Evolutionary conservation across 2,113 vertebrate species (phyloP), one percentile per base, ranked within the genome.

Genomic region (Castor canadensis): DNA sequence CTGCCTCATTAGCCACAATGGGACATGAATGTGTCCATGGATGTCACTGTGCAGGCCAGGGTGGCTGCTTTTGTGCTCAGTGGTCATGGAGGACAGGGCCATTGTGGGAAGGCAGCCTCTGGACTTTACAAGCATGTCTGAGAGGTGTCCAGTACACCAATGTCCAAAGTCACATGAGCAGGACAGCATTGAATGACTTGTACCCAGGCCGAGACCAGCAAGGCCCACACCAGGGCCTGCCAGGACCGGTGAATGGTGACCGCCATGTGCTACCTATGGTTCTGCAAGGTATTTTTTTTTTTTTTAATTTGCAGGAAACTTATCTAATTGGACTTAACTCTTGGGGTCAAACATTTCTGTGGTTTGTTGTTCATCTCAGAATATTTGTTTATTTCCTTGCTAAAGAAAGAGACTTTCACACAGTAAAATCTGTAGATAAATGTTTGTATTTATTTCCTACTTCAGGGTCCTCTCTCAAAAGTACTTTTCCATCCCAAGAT

Each of bases 61-160:
- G 35, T 5, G 32, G n/a, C 66, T 1, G 2, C 22, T 6, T 9
- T 1, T 3, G 19, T 12, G 28, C 43, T 62, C 2, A 9, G 47
- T 40, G 43, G 11, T 67, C 56, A 12, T 32, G 9, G 12, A n/a
- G 64, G 28, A 3, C 20, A 0, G 47, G 79, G 49, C 9, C 19
- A 1, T 15, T 4, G 22, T 20, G 67, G 20, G 60, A 45, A 30
- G 80, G 62, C 5, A 47, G n/a, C 32, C 15, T 15, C 47, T 17
- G 3, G 9, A 3, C 32, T 20, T 3, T 19, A 30, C 35, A 17
- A 49, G 35, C 45, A 30, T 17, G 24, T 24, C 26, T n/a, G 45
- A 43, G 28, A 40, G 38, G 49, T n/a, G 20, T 26, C 30, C 19
- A 17, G 38, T 28, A 15, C 40, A 11, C 38, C 35, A 7, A 26